Percentiles rank a stretch among this genome's conserved stretches.
Evolutionary conservation across 2,888 invertebrate species (phyloP).

Genomic region (Heliconius erato): DNA sequence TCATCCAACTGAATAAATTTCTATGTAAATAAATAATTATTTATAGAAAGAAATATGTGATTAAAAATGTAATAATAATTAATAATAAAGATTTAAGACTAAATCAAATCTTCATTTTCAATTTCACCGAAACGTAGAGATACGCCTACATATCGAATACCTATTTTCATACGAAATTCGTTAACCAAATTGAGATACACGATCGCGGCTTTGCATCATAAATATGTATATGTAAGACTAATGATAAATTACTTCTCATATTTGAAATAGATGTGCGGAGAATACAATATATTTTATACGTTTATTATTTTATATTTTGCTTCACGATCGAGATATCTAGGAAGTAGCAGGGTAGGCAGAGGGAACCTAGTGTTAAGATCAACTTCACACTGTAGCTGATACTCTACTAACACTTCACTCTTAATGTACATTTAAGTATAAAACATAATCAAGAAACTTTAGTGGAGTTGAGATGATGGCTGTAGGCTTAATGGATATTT

Average conservation of each 20-base stretch:
- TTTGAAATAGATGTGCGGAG: neutral
- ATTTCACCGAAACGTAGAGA: neutral
- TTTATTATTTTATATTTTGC: neutral
- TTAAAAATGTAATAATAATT: neutral
- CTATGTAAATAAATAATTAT: neutral
- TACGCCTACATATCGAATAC: neutral
- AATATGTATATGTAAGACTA: constrained; percentile 14
- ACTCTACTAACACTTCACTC: no score
- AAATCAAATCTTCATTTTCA: neutral
- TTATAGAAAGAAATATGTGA: neutral
- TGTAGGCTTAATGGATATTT: no score
- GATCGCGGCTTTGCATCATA: neutral
- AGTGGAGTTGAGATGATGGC: neutral
- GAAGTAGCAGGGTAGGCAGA: neutral
- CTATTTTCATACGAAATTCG: neutral
- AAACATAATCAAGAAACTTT: neutral
- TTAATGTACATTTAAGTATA: neutral
- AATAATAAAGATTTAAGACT: neutral
- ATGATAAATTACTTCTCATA: constrained; percentile 4
- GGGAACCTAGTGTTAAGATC: no score
- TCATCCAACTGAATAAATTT: neutral
- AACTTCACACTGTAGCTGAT: no score
- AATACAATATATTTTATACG: neutral
- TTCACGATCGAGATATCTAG: neutral
- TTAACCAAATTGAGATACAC: constrained; percentile 23